Base-by-base conservation (phyloP, 2,888 invertebrate genomes). In the Nysson spinosus region DNA sequence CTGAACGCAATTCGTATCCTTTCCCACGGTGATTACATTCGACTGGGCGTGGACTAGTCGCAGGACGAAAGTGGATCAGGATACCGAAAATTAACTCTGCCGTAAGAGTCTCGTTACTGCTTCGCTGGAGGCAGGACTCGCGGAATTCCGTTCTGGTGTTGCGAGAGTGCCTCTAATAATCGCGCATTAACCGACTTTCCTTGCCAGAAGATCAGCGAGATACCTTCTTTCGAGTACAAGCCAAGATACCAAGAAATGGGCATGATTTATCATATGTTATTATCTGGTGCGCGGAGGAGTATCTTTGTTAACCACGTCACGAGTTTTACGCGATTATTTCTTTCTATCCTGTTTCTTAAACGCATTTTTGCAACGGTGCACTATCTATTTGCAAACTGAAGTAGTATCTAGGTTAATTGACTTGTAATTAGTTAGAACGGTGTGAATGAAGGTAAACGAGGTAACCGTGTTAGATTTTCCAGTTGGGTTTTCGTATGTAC, bases 81-180 rank as follows among this genome's bases (percentile, higher is more conserved):
- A 66, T 65, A 56, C 44, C 56, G 52, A 65, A n/a, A 69, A 69
- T 69, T 61, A 61, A 69, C 60, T 34, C 40, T 34, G 16, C 12
- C 40, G 40, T 42, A 35, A 54, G 57, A 61, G n/a, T 69, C 66
- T 62, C 51, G 47, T 69, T 69, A 62, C 28, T 66, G 42, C 58
- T 49, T 58, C 49, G 40, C 57, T 22, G 40, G 11, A 39, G 46
- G 49, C 40, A 28, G 39, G 40, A 35, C 44, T 32, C 51, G 19
- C 50, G 12, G n/a, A n/a, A 22, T 16, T 35, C n/a, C n/a, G 20
- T 4, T 6, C n/a, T n/a, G n/a, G n/a, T 2, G 11, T 20, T 12
- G 9, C 12, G 4, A 7, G 34, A 11, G 37, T 28, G 39, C 7
- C 4, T 34, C 32, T 62, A 61, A 51, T 54, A 54, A 69, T 66